A percentile compares a stretch with the other conserved stretches of the same genome.
phyloP scores from a whole-genome alignment of 2,888 invertebrate species.

The Tenthredo amoena region DNA sequence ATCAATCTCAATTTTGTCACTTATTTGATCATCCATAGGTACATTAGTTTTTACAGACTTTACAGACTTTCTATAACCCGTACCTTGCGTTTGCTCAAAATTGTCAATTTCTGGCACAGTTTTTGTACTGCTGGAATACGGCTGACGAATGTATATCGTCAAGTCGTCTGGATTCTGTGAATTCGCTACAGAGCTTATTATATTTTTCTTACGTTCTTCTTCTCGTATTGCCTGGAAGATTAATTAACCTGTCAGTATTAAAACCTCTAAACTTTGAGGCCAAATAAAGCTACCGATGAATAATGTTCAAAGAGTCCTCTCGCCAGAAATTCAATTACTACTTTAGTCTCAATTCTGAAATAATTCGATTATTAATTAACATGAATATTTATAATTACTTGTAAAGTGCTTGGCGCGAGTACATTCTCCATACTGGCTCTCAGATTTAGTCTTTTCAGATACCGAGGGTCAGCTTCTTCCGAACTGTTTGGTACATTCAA shows the following conservation, averaged over 20 bases:
- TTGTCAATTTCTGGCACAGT: slow-evolving; percentile 32
- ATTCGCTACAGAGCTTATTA: slow-evolving; percentile 61
- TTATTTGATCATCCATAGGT: slow-evolving; percentile 72
- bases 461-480: slow-evolving; percentile 84
- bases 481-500: slow-evolving; percentile 83
- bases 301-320: not conserved
- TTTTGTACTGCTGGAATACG: slow-evolving; percentile 58
- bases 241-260: not conserved
- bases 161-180: slow-evolving; percentile 72
- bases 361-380: not conserved
- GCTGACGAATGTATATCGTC: slow-evolving; percentile 74
- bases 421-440: slow-evolving; percentile 75
- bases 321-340: not conserved
- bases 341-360: not conserved
- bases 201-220: slow-evolving; percentile 76
- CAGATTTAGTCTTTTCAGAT: slow-evolving; percentile 78
- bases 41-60: slow-evolving; percentile 58
- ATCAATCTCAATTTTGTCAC: slow-evolving; percentile 90
- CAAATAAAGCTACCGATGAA: not conserved
- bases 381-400: slow-evolving; percentile 68
- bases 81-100: not conserved
- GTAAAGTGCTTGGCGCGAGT: slow-evolving; percentile 73
- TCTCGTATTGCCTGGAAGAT: slow-evolving; percentile 72
- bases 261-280: not conserved
- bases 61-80: not conserved